Conservation (phyloP, 2,113 vertebrate genomes). For the Psephotus haematonotus region DNA sequence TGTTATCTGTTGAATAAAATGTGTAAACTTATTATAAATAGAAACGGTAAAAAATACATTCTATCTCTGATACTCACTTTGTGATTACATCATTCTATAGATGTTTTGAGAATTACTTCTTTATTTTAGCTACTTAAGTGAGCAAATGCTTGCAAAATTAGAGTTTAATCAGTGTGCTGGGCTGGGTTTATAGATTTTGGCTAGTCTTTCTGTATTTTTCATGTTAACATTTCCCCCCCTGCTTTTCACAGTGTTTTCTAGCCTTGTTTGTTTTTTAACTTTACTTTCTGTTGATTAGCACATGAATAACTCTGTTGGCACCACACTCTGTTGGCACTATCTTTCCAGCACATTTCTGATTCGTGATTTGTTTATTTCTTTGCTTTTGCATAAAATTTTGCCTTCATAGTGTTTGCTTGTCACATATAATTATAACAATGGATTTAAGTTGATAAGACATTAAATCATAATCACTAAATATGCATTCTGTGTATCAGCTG, state of each 20-base stretch:
- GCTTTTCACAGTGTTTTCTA: neutral
- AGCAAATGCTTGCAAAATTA: constrained; percentile 23
- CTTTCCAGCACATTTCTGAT: neutral
- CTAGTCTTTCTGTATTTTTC: neutral
- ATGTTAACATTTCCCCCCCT: neutral
- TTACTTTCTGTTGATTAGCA: neutral
- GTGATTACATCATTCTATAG: neutral
- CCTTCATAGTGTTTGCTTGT: neutral
- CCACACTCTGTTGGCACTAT: neutral
- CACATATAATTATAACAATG: neutral
- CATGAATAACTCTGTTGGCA: neutral
- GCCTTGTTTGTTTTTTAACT: neutral
- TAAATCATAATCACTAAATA: neutral
- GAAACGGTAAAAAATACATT: neutral
- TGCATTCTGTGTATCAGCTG: neutral
- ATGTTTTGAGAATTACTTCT: neutral
- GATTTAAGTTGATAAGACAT: neutral
- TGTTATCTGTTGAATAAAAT: neutral
- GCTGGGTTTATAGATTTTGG: neutral
- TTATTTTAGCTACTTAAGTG: neutral
- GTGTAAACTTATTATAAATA: neutral
- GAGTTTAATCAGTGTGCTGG: neutral
- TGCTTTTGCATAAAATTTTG: neutral
- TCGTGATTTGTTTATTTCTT: neutral
- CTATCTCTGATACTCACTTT: neutral